phyloP scores from a whole-genome alignment of 1,140 invertebrate species.

The Drosophila funebris region DNA sequence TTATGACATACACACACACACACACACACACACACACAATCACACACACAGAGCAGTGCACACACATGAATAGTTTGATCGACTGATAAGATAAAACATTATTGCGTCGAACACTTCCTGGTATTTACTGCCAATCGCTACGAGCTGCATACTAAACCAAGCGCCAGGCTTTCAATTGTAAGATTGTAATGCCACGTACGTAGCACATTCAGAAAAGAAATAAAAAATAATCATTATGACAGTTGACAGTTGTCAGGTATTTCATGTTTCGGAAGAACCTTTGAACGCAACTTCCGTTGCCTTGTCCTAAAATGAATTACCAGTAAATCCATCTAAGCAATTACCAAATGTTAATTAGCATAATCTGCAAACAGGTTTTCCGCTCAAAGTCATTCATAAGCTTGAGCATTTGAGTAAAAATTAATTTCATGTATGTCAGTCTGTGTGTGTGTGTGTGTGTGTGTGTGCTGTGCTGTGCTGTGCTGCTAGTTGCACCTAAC shows the following conservation, averaged over 20 bases:
- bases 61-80: conserved; percentile 39
- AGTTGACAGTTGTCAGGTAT: neutral
- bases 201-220: conserved; percentile 1
- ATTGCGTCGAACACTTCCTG: conserved; percentile 59
- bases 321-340: conserved; percentile 32
- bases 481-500: conserved; percentile 18
- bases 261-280: conserved; percentile 20
- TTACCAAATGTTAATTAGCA: conserved; percentile 71
- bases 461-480: conserved; percentile 2
- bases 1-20: conserved; percentile 14
- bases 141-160: conserved; percentile 55
- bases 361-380: conserved; percentile 66
- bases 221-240: conserved; percentile 31
- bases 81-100: conserved; percentile 62
- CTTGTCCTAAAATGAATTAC: conserved; percentile 21
- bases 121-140: conserved; percentile 39
- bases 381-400: conserved; percentile 73
- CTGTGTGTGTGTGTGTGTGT: conserved; percentile 25
- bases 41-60: too few species aligned
- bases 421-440: conserved; percentile 51
- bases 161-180: conserved; percentile 19
- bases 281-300: conserved; percentile 28
- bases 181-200: conserved; percentile 15
- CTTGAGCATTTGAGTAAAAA: conserved; percentile 47
- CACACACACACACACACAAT: conserved; percentile 8